Conservation (phyloP, 2,888 invertebrate genomes). For the Ichneumon xanthorius region DNA sequence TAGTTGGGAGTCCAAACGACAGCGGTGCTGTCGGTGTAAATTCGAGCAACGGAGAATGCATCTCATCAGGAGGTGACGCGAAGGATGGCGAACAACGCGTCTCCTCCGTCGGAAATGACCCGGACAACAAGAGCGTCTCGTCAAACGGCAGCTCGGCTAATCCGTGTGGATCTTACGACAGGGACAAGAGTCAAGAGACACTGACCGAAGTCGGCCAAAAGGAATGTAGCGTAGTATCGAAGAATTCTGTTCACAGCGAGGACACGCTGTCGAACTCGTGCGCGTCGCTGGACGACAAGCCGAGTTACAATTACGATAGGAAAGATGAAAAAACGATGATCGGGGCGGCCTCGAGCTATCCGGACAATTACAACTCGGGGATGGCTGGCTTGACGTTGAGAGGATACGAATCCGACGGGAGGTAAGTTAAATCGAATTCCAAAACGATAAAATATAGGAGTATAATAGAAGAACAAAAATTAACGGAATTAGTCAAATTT, state of each 20-base stretch:
- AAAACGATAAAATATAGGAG: neutral
- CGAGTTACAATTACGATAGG: constrained; percentile 38
- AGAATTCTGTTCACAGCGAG: constrained; percentile 60
- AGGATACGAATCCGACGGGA: constrained; percentile 71
- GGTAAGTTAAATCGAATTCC: constrained; percentile 62
- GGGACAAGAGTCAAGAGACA: constrained; percentile 69
- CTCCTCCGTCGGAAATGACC: constrained; percentile 23
- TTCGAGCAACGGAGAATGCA: constrained; percentile 63
- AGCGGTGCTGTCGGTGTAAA: constrained; percentile 68
- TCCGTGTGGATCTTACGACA: constrained; percentile 49
- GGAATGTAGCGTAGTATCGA: constrained; percentile 33
- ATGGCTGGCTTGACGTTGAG: constrained; percentile 45
- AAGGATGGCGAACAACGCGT: constrained; percentile 6
- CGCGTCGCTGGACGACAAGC: constrained; percentile 66
- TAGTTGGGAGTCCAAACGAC: constrained; percentile 78
- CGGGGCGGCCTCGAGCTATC: constrained; percentile 65
- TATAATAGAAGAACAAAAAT: neutral
- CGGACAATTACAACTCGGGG: constrained; percentile 57
- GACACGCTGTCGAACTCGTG: constrained; percentile 65
- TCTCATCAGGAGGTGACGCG: constrained; percentile 19
- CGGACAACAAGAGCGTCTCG: constrained; percentile 57
- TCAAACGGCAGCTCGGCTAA: constrained; percentile 61
- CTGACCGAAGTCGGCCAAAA: constrained; percentile 54
- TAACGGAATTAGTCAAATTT: neutral
- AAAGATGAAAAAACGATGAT: constrained; percentile 25